Base-by-base conservation (phyloP, 2,888 invertebrate species). In the Dynastes grantii region DNA sequence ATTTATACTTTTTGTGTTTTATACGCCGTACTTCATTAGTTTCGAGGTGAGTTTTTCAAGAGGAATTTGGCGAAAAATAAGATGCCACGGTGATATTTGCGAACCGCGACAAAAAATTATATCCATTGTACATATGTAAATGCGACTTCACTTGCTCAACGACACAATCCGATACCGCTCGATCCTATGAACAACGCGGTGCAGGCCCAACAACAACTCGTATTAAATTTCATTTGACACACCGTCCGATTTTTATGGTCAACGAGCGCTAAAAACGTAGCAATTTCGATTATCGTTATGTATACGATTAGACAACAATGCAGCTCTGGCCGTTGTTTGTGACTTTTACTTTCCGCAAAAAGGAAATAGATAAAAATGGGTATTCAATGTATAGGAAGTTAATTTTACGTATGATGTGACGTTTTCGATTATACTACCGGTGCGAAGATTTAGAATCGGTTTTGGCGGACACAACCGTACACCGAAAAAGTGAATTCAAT, bases 211-310 rank as follows among this genome's bases (percentile, higher is more conserved):
- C 51, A 51, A 11, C 29, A 9, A 13, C 22, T 16, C 29, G 29
- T 51, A 51, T 68, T 68, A 68, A 29, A 29, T 68, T 51, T 51
- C 68, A 27, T 68, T 68, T 51, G 68, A 68, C 68, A 68, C 68
- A 51, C 51, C 68, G 68, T 40, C n/a, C 22, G 68, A 49, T 45
- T 68, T 68, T 68, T 68, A 68, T 68, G 27, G 51, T 68, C 29
- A 29, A 8, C 27, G 29, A 8, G 32, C 13, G 45, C 27, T 63
- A 63, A 32, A 63, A 55, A 8, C 8, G 22, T 55, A 55, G 6
- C n/a, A 6, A 55, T 55, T 55, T 55, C 22, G 55, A 55, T 55
- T 55, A 55, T 55, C 4, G 55, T 55, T 55, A 32, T 32, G 32
- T 32, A 32, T 0, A 16, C 55, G 6, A 4, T 22, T 22, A 55